A percentile compares a stretch with the other conserved stretches of the same genome.
Conservation (phyloP, 2,888 invertebrate genomes). For the Chymomyza procnemis region DNA sequence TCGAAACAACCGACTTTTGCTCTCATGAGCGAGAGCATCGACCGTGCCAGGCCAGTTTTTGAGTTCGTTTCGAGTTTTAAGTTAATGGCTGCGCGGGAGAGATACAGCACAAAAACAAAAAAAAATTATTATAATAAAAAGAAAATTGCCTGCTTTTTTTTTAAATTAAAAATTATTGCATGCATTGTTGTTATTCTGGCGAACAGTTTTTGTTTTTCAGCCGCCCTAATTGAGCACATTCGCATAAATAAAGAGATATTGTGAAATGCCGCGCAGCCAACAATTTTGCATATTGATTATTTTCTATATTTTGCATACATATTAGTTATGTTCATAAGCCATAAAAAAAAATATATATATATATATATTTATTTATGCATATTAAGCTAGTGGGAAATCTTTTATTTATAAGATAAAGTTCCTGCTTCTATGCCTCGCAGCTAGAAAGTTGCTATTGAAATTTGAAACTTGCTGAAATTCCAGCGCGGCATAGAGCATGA, state of each 20-base stretch:
- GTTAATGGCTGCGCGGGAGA: constrained; percentile 12
- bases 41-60: constrained; percentile 5
- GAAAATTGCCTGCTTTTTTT: constrained; percentile 27
- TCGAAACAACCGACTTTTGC: background rate
- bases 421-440: constrained; percentile 10
- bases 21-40: constrained; percentile 3
- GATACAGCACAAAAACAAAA: constrained; percentile 6
- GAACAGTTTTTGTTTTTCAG: constrained; percentile 14
- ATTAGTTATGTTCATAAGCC: background rate
- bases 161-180: constrained; percentile 20
- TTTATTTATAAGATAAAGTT: constrained; percentile 1
- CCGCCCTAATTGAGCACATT: background rate
- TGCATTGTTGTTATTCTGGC: constrained; percentile 8
- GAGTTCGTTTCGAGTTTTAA: constrained; percentile 36
- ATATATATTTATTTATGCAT: background rate
- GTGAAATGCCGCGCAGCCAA: constrained; percentile 26
- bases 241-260: background rate
- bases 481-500: too few relatives aligned
- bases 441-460: background rate
- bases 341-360: too few relatives aligned
- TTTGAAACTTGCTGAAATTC: constrained; percentile 15
- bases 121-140: constrained; percentile 25
- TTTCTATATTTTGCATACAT: background rate
- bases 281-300: constrained; percentile 1
- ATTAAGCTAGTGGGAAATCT: background rate